Conservation (phyloP, 2,797 vertebrate genomes). For the Alfaro cultratus region DNA sequence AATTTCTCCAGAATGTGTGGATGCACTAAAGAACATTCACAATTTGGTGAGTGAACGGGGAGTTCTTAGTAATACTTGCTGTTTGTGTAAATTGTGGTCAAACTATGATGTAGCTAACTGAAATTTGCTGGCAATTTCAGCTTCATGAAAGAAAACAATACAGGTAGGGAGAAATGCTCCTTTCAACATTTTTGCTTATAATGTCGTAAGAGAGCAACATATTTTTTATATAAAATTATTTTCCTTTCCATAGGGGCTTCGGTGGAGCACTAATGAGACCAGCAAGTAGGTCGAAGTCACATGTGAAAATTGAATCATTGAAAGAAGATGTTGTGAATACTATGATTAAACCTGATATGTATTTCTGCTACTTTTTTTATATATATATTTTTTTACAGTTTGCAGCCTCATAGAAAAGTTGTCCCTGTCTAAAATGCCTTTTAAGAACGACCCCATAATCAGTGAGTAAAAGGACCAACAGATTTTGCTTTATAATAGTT, state of each 20-base stretch:
- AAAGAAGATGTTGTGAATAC: not conserved
- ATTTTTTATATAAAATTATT: not conserved
- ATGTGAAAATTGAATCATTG: not conserved
- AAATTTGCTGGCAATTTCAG: constrained; percentile 71
- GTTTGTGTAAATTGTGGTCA: not conserved
- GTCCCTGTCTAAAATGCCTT: constrained; percentile 90
- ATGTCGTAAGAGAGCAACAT: not conserved
- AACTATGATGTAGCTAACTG: constrained; percentile 22
- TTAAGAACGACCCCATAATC: constrained; percentile 84
- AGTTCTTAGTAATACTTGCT: too few species aligned
- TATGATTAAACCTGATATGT: not conserved
- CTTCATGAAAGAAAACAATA: constrained; percentile 88
- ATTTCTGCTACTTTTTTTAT: not conserved
- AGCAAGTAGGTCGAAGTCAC: constrained; percentile 83
- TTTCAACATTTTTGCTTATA: not conserved
- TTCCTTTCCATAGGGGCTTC: constrained; percentile 83
- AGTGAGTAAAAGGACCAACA: constrained; percentile 73
- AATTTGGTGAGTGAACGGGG: constrained; percentile 79
- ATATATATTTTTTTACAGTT: constrained; percentile 75
- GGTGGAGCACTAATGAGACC: constrained; percentile 94
- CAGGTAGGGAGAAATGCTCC: constrained; percentile 79
- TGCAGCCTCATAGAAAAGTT: constrained; percentile 91
- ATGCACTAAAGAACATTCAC: constrained; percentile 89
- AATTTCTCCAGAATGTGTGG: constrained; percentile 80
- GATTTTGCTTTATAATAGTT: not conserved